Evolutionary conservation across 2,797 vertebrate genomes (phyloP).

Genomic region (Acrossocheilus wenchowensis): DNA sequence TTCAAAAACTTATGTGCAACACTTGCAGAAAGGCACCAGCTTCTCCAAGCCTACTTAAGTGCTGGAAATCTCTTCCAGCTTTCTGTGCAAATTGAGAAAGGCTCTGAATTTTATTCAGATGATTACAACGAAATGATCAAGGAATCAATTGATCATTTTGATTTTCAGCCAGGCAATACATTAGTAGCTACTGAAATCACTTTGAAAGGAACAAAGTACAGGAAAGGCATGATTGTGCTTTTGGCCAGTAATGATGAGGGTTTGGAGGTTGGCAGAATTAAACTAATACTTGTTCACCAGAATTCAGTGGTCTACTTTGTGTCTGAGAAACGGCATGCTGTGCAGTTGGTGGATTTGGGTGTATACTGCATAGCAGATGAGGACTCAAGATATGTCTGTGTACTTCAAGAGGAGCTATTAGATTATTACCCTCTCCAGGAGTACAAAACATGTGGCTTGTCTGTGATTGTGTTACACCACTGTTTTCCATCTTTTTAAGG

Average conservation of each 20-base stretch:
- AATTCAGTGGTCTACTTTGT: slow-evolving; percentile 19
- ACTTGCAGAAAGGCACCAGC: background rate
- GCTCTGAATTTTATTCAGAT: background rate
- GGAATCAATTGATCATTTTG: slow-evolving; percentile 6
- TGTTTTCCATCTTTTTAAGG: no score
- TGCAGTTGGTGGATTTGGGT: slow-evolving; percentile 21
- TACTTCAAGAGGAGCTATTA: no score
- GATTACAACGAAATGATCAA: slow-evolving; percentile 55
- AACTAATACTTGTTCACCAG: slow-evolving; percentile 31
- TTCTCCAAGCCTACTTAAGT: background rate
- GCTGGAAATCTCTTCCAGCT: background rate
- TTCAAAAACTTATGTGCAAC: background rate
- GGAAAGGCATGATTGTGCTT: slow-evolving; percentile 33
- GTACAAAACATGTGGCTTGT: no score
- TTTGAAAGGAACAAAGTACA: slow-evolving; percentile 35
- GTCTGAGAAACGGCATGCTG: slow-evolving; percentile 3
- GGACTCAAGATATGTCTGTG: background rate
- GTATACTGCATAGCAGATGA: slow-evolving; percentile 22
- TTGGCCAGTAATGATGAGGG: slow-evolving; percentile 3
- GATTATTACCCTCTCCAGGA: no score
- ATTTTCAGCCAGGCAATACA: slow-evolving; percentile 21
- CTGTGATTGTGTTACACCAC: no score
- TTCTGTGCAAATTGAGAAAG: slow-evolving; percentile 33
- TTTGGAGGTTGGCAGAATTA: slow-evolving; percentile 31
- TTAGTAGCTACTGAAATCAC: slow-evolving; percentile 25